Percentiles rank a stretch among this genome's conserved stretches.
phyloP scores from a whole-genome alignment of 2,888 invertebrate genomes.

The Isotomurus palustris region DNA sequence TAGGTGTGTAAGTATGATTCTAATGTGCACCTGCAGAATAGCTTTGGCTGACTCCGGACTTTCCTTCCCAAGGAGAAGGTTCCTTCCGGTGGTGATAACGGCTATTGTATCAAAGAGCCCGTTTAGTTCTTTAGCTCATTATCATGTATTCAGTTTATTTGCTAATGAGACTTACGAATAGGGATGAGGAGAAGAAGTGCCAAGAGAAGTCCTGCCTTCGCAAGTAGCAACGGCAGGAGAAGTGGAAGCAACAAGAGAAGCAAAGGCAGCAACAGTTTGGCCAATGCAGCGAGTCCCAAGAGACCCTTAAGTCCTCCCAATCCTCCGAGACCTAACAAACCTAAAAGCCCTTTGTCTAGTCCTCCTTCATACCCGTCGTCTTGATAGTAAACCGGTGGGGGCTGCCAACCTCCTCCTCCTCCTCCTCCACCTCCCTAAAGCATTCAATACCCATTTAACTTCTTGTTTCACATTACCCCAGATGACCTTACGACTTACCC shows the following conservation, averaged over 20 bases:
- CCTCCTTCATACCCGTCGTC: conserved; percentile 23
- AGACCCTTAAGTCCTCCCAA: conserved; percentile 29
- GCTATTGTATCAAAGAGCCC: background rate
- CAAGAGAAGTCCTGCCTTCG: conserved; percentile 22
- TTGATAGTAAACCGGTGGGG: conserved; percentile 21
- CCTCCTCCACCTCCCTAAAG: conserved; percentile 4
- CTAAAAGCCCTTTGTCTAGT: conserved; percentile 23
- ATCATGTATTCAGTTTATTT: background rate
- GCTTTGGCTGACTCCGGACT: conserved; percentile 12
- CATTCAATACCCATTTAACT: conserved; percentile 4
- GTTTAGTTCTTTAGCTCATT: background rate
- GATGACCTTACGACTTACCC: too few relatives aligned
- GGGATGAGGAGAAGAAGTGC: conserved; percentile 28
- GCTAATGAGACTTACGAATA: too few relatives aligned
- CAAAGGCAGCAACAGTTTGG: conserved; percentile 24
- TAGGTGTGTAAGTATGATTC: too few relatives aligned
- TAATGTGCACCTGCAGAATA: conserved; percentile 27
- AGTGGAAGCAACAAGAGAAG: conserved; percentile 23
- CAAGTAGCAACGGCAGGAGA: conserved; percentile 22
- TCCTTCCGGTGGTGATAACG: conserved; percentile 27
- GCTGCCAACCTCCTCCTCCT: conserved; percentile 17
- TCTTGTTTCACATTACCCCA: background rate
- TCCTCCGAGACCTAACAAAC: conserved; percentile 23
- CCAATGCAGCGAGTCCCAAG: conserved; percentile 23
- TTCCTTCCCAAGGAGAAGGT: conserved; percentile 1